These are phyloP conservation scores for Luperina testacea DNA, from an alignment of 2,888 invertebrate species.

Conservation along the genomic window DNA sequence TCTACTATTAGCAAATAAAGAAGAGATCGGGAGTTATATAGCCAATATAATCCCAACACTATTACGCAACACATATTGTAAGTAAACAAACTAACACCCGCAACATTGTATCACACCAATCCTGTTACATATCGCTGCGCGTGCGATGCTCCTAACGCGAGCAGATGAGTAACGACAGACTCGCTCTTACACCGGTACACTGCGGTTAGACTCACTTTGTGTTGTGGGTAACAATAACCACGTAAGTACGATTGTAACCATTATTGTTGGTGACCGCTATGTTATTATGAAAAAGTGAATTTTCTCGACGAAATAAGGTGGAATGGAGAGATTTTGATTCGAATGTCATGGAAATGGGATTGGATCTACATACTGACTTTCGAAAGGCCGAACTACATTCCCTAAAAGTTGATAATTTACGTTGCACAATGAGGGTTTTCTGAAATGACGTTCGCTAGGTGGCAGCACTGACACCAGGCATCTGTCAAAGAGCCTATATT, in stretches of 20 bases:
- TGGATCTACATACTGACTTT: not conserved
- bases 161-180: slow-evolving; percentile 39
- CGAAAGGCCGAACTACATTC: not conserved
- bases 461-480: too few relatives aligned
- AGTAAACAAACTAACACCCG: slow-evolving; percentile 23
- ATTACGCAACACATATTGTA: slow-evolving; percentile 22
- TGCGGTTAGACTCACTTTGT: slow-evolving; percentile 66
- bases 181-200: slow-evolving; percentile 61
- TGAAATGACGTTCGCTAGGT: too few relatives aligned
- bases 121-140: slow-evolving; percentile 35
- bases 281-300: slow-evolving; percentile 46
- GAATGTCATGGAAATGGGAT: not conserved
- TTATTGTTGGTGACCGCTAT: slow-evolving; percentile 42
- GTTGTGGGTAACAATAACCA: slow-evolving; percentile 43
- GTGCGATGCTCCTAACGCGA: slow-evolving; percentile 31
- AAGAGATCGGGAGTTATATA: not conserved
- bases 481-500: too few relatives aligned
- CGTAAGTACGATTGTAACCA: slow-evolving; percentile 20
- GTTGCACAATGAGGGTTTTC: not conserved
- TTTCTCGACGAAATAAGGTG: not conserved
- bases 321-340: not conserved
- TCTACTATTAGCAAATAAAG: not conserved
- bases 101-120: slow-evolving; percentile 33
- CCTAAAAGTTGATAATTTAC: not conserved
- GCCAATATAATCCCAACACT: slow-evolving; percentile 11